Conservation (phyloP, 2,888 invertebrate genomes). For the Nomada fabriciana region DNA sequence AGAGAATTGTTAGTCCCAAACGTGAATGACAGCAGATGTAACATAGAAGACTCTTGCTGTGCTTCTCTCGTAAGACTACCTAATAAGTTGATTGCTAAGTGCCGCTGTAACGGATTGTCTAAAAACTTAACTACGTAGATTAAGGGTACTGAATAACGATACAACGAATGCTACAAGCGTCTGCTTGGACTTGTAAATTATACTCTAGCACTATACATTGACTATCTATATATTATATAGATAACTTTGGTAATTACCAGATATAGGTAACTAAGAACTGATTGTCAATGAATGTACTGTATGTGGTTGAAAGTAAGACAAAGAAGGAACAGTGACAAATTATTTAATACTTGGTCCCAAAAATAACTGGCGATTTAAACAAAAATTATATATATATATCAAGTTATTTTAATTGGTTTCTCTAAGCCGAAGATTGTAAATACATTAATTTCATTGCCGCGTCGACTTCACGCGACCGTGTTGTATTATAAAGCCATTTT, state of each 20-base stretch:
- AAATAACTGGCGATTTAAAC: conserved; percentile 58
- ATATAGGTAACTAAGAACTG: conserved; percentile 68
- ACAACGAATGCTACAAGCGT: conserved; percentile 69
- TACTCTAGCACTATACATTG: conserved; percentile 64
- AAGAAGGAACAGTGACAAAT: conserved; percentile 40
- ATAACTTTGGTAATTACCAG: conserved; percentile 69
- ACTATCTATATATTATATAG: conserved; percentile 61
- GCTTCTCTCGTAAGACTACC: conserved; percentile 46
- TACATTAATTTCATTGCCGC: conserved; percentile 55
- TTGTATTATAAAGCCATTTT: conserved; percentile 64
- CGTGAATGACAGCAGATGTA: conserved; percentile 41
- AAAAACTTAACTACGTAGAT: conserved; percentile 61
- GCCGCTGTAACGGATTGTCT: conserved; percentile 57
- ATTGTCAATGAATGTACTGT: conserved; percentile 72
- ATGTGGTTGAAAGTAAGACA: conserved; percentile 54
- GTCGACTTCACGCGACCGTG: conserved; percentile 42
- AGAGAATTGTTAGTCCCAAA: conserved; percentile 45
- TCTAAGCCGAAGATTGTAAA: conserved; percentile 39
- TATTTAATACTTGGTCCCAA: conserved; percentile 70
- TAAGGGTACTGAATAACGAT: conserved; percentile 65
- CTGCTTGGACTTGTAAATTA: conserved; percentile 67
- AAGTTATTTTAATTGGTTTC: conserved; percentile 39
- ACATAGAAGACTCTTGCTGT: conserved; percentile 53
- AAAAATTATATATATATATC: conserved; percentile 27
- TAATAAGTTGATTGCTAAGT: conserved; percentile 53